A percentile compares a stretch with the other conserved stretches of the same genome.
Conservation (phyloP, 2,797 vertebrate genomes). For the Peromyscus melanophrys region DNA sequence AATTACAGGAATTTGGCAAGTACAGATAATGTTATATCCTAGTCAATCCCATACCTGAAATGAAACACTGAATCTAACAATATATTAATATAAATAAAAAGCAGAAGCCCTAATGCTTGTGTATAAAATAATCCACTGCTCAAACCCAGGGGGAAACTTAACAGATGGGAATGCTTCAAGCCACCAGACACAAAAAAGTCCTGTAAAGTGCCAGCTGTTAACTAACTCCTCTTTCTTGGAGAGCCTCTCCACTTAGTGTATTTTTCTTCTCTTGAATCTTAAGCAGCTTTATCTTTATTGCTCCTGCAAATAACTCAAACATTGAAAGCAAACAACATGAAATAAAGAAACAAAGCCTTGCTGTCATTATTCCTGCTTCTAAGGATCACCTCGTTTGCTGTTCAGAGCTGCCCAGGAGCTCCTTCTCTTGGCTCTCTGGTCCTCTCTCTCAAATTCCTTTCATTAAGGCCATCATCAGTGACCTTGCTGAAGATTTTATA, state of each 20-base stretch:
- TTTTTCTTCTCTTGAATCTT: constrained; percentile 25
- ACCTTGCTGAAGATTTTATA: constrained; percentile 4
- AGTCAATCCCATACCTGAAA: not conserved
- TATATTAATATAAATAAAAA: constrained; percentile 18
- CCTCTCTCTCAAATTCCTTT: not conserved
- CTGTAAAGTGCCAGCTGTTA: not conserved
- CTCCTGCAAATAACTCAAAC: constrained; percentile 17
- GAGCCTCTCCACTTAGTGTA: not conserved
- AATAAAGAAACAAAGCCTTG: not conserved
- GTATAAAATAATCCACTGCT: not conserved
- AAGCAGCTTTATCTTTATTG: not conserved
- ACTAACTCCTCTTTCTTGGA: constrained; percentile 3
- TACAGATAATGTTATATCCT: not conserved
- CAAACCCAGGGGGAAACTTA: not conserved
- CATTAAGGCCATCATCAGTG: not conserved
- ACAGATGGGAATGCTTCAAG: not conserved
- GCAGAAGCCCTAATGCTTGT: not conserved
- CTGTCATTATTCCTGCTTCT: not conserved
- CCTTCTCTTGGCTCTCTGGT: not conserved
- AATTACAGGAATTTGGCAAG: not conserved
- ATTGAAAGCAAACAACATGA: constrained; percentile 17
- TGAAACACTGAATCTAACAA: constrained; percentile 3
- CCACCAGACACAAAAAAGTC: not conserved
- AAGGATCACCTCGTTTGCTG: not conserved
- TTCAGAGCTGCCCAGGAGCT: not conserved